Conservation (phyloP, 1,140 invertebrate genomes). For the Heliconius himera region DNA sequence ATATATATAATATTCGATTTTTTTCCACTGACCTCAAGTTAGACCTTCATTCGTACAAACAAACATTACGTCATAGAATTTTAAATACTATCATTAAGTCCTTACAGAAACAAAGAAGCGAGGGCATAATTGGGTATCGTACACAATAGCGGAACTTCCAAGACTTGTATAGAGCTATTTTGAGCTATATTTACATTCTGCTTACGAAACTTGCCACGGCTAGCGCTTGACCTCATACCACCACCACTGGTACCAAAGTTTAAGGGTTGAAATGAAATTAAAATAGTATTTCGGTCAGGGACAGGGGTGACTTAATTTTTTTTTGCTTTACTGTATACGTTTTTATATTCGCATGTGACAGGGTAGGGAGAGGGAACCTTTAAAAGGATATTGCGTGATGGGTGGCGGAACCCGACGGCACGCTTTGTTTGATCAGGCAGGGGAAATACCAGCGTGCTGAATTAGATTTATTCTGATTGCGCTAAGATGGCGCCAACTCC, state of each 20-base stretch:
- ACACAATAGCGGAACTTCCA: neutral
- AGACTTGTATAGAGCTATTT: neutral
- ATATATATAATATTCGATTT: too few relatives aligned
- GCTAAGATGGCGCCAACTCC: neutral
- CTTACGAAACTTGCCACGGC: neutral
- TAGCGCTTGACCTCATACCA: constrained; percentile 17
- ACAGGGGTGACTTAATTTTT: neutral
- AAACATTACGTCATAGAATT: neutral
- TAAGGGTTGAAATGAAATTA: constrained; percentile 20
- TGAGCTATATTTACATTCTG: constrained; percentile 5
- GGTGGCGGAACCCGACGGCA: neutral
- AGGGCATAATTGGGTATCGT: neutral
- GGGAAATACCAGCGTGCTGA: neutral
- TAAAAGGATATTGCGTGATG: neutral
- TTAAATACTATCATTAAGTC: neutral
- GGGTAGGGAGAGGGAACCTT: neutral
- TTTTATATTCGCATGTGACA: neutral
- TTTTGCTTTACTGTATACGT: neutral
- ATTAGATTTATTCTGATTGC: neutral
- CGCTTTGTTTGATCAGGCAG: neutral
- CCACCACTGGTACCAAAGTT: neutral
- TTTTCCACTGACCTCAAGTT: too few relatives aligned
- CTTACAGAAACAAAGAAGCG: neutral
- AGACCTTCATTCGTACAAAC: too few relatives aligned
- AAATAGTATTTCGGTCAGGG: constrained; percentile 19